Conservation (phyloP, 1,140 invertebrate species). For the Brachionus paranguensis region DNA sequence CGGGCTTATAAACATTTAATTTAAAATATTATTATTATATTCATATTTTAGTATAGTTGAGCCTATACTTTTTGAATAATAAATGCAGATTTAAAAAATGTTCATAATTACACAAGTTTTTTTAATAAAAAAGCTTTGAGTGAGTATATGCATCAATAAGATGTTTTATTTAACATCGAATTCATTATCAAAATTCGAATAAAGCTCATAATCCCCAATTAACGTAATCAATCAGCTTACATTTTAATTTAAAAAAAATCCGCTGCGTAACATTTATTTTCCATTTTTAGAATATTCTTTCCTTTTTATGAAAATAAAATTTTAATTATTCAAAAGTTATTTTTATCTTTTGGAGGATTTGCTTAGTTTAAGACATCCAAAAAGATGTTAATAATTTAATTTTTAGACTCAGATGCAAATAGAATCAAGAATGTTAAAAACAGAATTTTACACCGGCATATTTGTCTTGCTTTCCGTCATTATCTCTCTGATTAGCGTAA, state of each 20-base stretch:
- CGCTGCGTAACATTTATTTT: not conserved
- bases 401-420: not conserved
- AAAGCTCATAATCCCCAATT: not conserved
- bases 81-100: not conserved
- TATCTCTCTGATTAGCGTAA: not conserved
- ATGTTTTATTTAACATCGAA: not conserved
- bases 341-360: not conserved
- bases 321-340: not conserved
- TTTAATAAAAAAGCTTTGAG: not conserved
- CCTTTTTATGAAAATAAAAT: not conserved
- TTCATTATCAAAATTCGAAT: not conserved
- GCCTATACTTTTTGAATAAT: not conserved
- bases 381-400: not conserved
- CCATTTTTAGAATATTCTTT: not conserved
- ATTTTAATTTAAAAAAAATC: not conserved
- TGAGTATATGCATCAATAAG: not conserved
- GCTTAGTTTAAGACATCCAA: not conserved
- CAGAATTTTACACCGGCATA: not conserved
- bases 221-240: not conserved
- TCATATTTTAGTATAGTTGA: not conserved
- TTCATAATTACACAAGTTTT: not conserved
- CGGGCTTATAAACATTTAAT: not conserved
- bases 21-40: not conserved
- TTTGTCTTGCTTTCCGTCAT: not conserved
- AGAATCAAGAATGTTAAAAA: not conserved